Base-by-base conservation (phyloP, 1,140 invertebrate genomes). In the Bombus balteatus region DNA sequence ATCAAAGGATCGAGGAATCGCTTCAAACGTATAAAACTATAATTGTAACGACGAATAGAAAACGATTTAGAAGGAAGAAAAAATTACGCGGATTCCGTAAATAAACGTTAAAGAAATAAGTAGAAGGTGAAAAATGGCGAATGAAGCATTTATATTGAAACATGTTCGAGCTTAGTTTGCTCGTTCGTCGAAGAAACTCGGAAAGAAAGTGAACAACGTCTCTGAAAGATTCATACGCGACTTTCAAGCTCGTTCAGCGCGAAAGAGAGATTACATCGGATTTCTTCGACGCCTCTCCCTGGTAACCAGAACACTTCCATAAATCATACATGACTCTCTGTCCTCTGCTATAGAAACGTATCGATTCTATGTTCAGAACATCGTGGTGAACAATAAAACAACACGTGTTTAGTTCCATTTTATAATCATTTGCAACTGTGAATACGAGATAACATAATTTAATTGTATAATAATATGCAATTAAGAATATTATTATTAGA, bases 291-390 rank as follows among this genome's bases (percentile, higher is more conserved):
- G 41, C 57, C 85, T 80, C 75, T 59, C 32, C 86, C 43, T 22
- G 34, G 57, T 65, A 62, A 43, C 59, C 43, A 70, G 43, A 65
- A 76, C 70, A 66, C 81, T 32, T 62, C 57, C 70, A 87, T 87
- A 85, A 87, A 87, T 85, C 86, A 85, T 87, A 59, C 75, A 85
- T 80, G 82, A 59, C 65, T 84, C 62, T 83, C 75, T 34, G 41
- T 59, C 75, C 13, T 71, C 73, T 15, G 1, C 73, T 34, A 22
- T 34, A n/a, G 43, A 71, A 83, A 78, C 74, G 34, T 71, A 34
- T 84, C 82, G 82, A 71, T 59, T 41, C 37, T 12, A 47, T 10
- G 0, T 65, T 47, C 18, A 41, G 28, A 68, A 28, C 32, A 9
- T 25, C 43, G 32, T 13, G 32, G 15, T n/a, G 25, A 70, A 70